A percentile compares a stretch with the other conserved stretches of the same genome.
Conservation (phyloP, 1,140 invertebrate species). For the Andrena cerasifolii region DNA sequence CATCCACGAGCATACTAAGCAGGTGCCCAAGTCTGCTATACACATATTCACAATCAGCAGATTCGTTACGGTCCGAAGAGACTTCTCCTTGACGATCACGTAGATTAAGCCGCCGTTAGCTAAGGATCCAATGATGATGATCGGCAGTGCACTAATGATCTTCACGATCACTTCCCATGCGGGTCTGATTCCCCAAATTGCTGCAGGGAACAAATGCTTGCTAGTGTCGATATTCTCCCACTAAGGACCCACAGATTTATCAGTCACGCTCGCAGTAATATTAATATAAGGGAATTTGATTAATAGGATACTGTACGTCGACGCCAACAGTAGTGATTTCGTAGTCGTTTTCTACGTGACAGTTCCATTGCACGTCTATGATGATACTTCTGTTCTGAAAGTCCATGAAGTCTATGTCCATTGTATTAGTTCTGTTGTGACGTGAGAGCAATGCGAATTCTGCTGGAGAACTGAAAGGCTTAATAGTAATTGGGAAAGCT, state of each 20-base stretch:
- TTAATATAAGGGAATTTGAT: neutral
- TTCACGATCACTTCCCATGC: constrained; percentile 85
- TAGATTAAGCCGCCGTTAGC: constrained; percentile 88
- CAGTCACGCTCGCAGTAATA: constrained; percentile 22
- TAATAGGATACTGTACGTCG: constrained; percentile 14
- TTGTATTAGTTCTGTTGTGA: neutral
- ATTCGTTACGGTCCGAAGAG: constrained; percentile 90
- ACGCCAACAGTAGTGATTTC: neutral
- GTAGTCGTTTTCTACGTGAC: neutral
- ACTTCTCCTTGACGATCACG: constrained; percentile 86
- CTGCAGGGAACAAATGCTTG: constrained; percentile 81
- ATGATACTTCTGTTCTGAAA: neutral
- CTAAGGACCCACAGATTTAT: constrained; percentile 41
- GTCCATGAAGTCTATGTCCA: neutral
- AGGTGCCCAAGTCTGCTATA: constrained; percentile 87
- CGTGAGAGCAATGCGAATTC: neutral
- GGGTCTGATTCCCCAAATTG: constrained; percentile 85
- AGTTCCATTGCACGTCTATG: constrained; percentile 25
- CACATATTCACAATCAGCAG: constrained; percentile 91
- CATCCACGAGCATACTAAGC: constrained; percentile 89
- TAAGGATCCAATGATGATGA: constrained; percentile 87
- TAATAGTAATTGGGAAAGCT: constrained; percentile 6
- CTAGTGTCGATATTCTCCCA: constrained; percentile 56
- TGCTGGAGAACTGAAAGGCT: neutral
- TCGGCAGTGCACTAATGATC: constrained; percentile 83